Percentiles rank a stretch among this genome's conserved stretches.
Conservation (phyloP, 2,888 invertebrate species). For the Andrena hattorfiana region DNA sequence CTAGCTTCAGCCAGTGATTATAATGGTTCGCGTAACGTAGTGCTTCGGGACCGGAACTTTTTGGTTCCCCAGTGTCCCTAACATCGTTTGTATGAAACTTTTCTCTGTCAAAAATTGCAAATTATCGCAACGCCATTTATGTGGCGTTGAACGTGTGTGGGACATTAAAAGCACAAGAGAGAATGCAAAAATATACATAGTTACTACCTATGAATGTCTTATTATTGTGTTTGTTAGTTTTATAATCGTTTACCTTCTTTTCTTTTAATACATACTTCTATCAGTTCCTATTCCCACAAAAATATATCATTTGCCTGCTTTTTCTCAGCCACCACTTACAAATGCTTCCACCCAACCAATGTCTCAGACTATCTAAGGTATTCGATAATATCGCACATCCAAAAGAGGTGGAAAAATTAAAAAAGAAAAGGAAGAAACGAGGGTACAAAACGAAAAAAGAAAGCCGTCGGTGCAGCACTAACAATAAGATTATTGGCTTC, state of each 20-base stretch:
- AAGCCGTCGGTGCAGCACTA: background rate
- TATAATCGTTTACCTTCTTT: no score
- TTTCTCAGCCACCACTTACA: no score
- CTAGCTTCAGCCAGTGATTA: slow-evolving; percentile 44
- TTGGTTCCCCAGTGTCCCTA: slow-evolving; percentile 27
- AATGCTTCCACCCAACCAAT: no score
- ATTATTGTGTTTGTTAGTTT: no score
- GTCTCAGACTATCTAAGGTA: background rate
- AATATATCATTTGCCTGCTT: no score
- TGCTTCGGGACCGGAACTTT: slow-evolving; percentile 37
- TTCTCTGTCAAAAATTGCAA: slow-evolving; percentile 30
- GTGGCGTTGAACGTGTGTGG: background rate
- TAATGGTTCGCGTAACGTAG: slow-evolving; percentile 37
- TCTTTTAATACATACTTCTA: no score
- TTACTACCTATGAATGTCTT: background rate
- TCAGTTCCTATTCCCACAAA: no score
- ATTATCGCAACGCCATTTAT: slow-evolving; percentile 17
- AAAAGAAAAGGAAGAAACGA: background rate
- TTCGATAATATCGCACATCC: background rate
- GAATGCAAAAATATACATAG: background rate
- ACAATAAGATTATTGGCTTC: slow-evolving; percentile 21
- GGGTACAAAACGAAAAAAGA: background rate
- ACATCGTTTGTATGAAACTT: slow-evolving; percentile 45
- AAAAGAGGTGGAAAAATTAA: background rate
- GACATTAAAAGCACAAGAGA: background rate